A percentile compares a stretch with the other conserved stretches of the same genome.
Evolutionary conservation across 1,140 invertebrate genomes (phyloP).

Genomic region (Octopus sinensis): DNA sequence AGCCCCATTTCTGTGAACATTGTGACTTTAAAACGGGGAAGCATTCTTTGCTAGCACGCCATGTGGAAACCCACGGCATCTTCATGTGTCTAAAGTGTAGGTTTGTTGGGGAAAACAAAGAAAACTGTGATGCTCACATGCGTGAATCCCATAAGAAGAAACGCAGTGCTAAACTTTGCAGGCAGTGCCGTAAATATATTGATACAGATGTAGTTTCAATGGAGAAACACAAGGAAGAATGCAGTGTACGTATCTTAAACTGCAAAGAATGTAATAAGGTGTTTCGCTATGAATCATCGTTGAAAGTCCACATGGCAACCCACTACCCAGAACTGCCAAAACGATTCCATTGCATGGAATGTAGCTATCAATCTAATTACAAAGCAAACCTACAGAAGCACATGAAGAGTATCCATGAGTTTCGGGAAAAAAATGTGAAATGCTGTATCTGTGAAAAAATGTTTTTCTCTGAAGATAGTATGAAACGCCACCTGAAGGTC

Average conservation of each 20-base stretch:
- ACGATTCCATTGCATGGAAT: conserved; percentile 40
- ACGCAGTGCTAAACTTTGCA: conserved; percentile 44
- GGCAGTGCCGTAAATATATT: conserved; percentile 44
- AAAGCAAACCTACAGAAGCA: conserved; percentile 50
- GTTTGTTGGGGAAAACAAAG: conserved; percentile 35
- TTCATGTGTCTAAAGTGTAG: conserved; percentile 44
- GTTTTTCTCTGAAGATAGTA: conserved; percentile 48
- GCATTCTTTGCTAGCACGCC: conserved; percentile 37
- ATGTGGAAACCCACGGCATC: conserved; percentile 42
- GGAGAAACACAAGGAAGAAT: conserved; percentile 44
- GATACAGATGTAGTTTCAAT: conserved; percentile 40
- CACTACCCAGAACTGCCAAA: conserved; percentile 41
- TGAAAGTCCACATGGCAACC: conserved; percentile 40
- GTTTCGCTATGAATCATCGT: conserved; percentile 49
- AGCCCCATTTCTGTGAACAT: conserved; percentile 29
- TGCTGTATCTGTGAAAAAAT: conserved; percentile 46
- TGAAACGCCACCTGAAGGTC: conserved; percentile 55
- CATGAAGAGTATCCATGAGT: conserved; percentile 43
- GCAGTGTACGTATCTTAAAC: conserved; percentile 40
- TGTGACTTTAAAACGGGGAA: conserved; percentile 43
- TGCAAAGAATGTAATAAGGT: conserved; percentile 48
- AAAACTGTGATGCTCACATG: conserved; percentile 37
- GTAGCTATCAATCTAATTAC: conserved; percentile 44
- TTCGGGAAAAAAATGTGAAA: conserved; percentile 32
- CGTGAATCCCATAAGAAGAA: conserved; percentile 38